Percentiles rank a stretch among this genome's conserved stretches.
These are phyloP conservation scores for Prenolepis imparis DNA, from an alignment of 2,888 invertebrate genomes.

Conservation along the genomic window DNA sequence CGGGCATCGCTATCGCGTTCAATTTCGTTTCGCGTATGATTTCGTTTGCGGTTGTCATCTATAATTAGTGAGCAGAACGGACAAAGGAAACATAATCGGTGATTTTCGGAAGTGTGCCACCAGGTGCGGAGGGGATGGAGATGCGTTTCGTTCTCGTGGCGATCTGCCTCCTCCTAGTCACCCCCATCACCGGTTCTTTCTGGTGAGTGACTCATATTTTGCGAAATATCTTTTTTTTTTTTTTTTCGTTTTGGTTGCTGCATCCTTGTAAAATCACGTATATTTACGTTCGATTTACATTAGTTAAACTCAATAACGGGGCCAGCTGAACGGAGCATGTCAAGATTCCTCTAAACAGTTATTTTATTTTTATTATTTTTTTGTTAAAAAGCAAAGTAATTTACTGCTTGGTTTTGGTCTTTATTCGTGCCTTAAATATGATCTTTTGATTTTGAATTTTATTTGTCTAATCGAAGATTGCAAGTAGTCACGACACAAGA, in stretches of 20 bases:
- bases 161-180: constrained; percentile 94
- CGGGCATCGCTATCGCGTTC: neutral
- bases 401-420: neutral
- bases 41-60: neutral
- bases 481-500: neutral
- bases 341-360: neutral
- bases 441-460: neutral
- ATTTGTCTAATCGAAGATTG: neutral
- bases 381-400: neutral
- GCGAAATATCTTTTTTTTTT: neutral
- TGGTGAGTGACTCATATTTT: constrained; percentile 90
- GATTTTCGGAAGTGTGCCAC: constrained; percentile 51
- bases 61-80: constrained; percentile 27
- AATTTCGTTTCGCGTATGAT: neutral
- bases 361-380: neutral
- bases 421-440: neutral
- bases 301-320: neutral
- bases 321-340: neutral
- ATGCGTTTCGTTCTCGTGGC: constrained; percentile 94
- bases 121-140: constrained; percentile 83
- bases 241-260: neutral
- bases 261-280: neutral
- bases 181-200: constrained; percentile 95
- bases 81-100: constrained; percentile 37
- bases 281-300: neutral